Base-by-base conservation (phyloP, 1,140 invertebrate species). In the Brachionus manjavacas region DNA sequence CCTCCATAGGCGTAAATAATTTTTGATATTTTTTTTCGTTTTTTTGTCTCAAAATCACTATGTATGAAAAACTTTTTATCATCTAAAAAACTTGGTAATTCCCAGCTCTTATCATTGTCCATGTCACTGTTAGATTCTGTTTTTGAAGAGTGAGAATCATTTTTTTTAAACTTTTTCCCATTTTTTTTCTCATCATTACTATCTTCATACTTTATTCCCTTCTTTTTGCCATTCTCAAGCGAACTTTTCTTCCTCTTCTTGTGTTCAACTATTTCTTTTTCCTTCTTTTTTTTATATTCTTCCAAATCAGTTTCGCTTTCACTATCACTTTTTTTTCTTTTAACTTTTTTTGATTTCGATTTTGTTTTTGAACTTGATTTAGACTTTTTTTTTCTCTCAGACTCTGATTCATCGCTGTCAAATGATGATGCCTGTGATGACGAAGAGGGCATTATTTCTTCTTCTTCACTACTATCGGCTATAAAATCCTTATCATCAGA, bases 401-500 rank as follows among this genome's bases (percentile, higher is more conserved):
- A 6, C n/a, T 28, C 25, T 31, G 52, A 66, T 9, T 25, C 64
- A 81, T 81, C 79, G 64, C 31, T 64, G 11, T 81, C 43, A 64
- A 31, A 35, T 16, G 68, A 64, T 23, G 68, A 64, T 41, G n/a
- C 28, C 20, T 60, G 46, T 1, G 49, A 31, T 1, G 52, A 81
- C 0, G 35, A 43, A 12, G 23, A 41, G 1, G 35, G 12, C 28
- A 46, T 12, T 12, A 41, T 64, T 12, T 81, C 79, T 23, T 81
- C 79, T 14, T 64, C 79, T 14, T 64, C 52, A 68, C 43, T 55
- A 46, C 52, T 64, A 49, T 49, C 41, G 14, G 31, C 79, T 20
- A 81, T 81, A 81, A 81, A 81, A 46, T 81, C 79, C 41, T 25
- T 60, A 81, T 83, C 81, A 16, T 83, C 81, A n/a, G 60, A 66